A percentile compares a stretch with the other conserved stretches of the same genome.
Conservation (phyloP, 53 echinoderm and acorn worm species). For the Luidia sarsii region DNA sequence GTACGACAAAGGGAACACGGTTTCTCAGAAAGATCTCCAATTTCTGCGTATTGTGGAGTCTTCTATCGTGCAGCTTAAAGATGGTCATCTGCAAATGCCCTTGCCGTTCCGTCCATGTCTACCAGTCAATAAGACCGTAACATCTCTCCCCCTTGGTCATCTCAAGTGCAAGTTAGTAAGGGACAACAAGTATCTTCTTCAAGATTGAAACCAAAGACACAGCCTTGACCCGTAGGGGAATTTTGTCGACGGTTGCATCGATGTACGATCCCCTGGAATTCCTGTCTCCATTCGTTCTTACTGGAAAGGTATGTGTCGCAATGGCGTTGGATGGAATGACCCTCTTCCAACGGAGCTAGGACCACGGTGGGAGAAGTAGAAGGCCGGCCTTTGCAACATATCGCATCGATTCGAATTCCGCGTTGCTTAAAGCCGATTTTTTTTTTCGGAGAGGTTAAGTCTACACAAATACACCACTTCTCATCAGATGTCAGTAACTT, state of each 20-base stretch:
- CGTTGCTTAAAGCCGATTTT: conserved; percentile 28
- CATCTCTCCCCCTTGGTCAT: no score
- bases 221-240: conserved; percentile 39
- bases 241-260: conserved; percentile 50
- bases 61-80: conserved; percentile 37
- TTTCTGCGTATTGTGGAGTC: conserved; percentile 15
- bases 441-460: background rate
- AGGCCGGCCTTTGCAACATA: conserved; percentile 18
- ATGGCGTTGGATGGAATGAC: conserved; percentile 48
- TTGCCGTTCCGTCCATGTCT: conserved; percentile 46
- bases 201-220: conserved; percentile 29
- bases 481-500: conserved; percentile 25
- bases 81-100: conserved; percentile 69
- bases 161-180: conserved; percentile 26
- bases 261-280: conserved; percentile 45
- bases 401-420: conserved; percentile 8
- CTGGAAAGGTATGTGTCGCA: conserved; percentile 41
- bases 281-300: conserved; percentile 50
- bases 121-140: conserved; percentile 35
- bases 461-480: conserved; percentile 32
- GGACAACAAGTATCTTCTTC: conserved; percentile 33
- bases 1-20: conserved; percentile 17
- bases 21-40: conserved; percentile 43
- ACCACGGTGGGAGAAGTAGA: conserved; percentile 48
- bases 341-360: conserved; percentile 40